These are phyloP conservation scores for Phylloscopus trochiloides DNA, from an alignment of 2,113 vertebrate genomes.

Conservation along the genomic window DNA sequence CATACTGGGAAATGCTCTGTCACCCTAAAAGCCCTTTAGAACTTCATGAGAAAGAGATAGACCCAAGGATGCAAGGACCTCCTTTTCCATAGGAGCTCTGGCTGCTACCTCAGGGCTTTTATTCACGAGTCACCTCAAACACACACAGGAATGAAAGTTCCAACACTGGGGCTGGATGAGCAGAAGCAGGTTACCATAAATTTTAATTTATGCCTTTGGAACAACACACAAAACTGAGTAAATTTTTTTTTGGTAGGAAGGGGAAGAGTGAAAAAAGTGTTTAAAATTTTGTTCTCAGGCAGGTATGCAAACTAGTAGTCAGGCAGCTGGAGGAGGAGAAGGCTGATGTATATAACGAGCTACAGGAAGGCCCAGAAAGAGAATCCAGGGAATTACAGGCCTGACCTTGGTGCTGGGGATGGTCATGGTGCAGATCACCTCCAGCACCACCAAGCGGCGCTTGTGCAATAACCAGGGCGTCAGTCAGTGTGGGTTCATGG, in stretches of 20 bases:
- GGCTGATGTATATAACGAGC: accelerated
- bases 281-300: not conserved
- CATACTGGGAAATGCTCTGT: not conserved
- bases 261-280: not conserved
- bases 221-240: not conserved
- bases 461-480: not conserved
- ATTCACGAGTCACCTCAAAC: no score
- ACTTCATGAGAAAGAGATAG: no score
- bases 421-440: not conserved
- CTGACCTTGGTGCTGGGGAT: not conserved
- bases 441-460: not conserved
- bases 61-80: no score
- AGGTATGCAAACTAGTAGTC: not conserved
- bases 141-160: no score
- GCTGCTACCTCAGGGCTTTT: no score
- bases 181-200: not conserved
- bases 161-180: not conserved
- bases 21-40: not conserved
- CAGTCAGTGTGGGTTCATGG: not conserved
- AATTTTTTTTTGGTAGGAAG: not conserved
- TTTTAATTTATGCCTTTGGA: not conserved
- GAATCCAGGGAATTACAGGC: not conserved
- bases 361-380: not conserved
- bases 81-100: no score
- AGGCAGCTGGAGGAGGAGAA: not conserved